Evolutionary conservation across 2,797 vertebrate species (phyloP).

Genomic region (Microctenopoma steveboyesi): DNA sequence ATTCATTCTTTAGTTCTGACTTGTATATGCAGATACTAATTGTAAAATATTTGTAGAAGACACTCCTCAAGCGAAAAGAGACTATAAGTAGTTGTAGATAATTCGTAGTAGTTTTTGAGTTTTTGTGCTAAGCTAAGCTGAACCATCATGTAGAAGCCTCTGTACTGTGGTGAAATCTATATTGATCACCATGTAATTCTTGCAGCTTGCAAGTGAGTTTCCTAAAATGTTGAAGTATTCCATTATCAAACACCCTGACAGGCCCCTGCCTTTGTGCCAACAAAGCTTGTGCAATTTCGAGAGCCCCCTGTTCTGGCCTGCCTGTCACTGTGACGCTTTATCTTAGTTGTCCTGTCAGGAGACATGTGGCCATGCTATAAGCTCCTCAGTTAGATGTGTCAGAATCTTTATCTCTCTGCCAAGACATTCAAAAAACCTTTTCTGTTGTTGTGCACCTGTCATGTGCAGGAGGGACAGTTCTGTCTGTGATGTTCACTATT

Average conservation of each 20-base stretch:
- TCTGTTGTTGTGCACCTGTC: constrained; percentile 19
- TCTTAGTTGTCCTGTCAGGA: constrained; percentile 46
- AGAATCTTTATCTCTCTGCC: constrained; percentile 53
- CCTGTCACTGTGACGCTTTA: constrained; percentile 28
- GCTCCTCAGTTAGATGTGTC: constrained; percentile 46
- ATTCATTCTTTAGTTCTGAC: too few species aligned
- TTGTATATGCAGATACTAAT: too few species aligned
- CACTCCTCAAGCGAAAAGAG: too few species aligned
- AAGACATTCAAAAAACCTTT: constrained; percentile 35
- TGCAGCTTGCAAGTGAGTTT: neutral
- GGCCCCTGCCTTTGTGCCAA: neutral
- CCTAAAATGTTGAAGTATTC: neutral
- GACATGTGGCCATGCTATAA: constrained; percentile 43
- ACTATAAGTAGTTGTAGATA: too few species aligned
- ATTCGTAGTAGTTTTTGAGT: too few species aligned
- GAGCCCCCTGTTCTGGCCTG: neutral
- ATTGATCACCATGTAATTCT: constrained; percentile 9
- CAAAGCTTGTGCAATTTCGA: constrained; percentile 6
- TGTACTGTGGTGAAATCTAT: constrained; percentile 13
- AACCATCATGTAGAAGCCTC: constrained; percentile 3
- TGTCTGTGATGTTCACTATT: constrained; percentile 2
- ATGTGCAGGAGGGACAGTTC: constrained; percentile 14
- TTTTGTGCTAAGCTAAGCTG: constrained; percentile 8
- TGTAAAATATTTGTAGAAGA: too few species aligned
- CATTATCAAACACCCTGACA: constrained; percentile 4